Conservation (phyloP, 1,140 invertebrate genomes). For the Stenopsyche tienmushanensis region DNA sequence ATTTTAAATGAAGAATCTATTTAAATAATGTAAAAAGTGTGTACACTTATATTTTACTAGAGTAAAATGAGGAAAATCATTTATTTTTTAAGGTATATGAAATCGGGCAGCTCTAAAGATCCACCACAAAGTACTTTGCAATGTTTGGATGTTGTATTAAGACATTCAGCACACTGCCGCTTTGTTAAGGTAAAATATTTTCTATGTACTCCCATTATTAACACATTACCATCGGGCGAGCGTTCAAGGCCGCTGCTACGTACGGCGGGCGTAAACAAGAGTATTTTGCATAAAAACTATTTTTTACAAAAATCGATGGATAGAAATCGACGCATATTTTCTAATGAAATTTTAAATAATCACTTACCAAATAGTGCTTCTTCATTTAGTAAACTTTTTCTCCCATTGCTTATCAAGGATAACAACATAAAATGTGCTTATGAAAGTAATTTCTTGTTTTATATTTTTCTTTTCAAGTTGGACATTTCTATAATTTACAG, state of each 20-base stretch:
- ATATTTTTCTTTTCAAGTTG: neutral
- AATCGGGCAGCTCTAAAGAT: constrained; percentile 43
- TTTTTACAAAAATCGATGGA: too few species aligned
- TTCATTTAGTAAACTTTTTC: neutral
- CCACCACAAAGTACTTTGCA: constrained; percentile 69
- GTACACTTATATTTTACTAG: neutral
- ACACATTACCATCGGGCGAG: too few species aligned
- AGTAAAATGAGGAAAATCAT: neutral
- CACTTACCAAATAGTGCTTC: neutral
- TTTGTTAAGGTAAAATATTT: constrained; percentile 49
- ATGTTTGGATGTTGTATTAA: constrained; percentile 81
- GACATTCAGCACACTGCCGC: constrained; percentile 56
- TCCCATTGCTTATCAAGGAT: neutral
- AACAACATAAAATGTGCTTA: neutral
- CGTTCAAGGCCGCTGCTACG: too few species aligned
- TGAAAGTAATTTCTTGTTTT: neutral
- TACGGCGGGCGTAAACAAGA: too few species aligned
- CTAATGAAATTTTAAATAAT: neutral
- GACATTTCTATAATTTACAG: constrained; percentile 34
- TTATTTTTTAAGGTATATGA: constrained; percentile 46
- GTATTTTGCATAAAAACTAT: too few species aligned
- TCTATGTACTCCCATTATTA: too few species aligned
- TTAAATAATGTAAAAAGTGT: neutral
- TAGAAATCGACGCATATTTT: neutral
- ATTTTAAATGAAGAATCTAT: neutral